Percentiles rank a stretch among this genome's conserved stretches.
Evolutionary conservation across 1,140 invertebrate species (phyloP).

Genomic region (Papilio helenus): DNA sequence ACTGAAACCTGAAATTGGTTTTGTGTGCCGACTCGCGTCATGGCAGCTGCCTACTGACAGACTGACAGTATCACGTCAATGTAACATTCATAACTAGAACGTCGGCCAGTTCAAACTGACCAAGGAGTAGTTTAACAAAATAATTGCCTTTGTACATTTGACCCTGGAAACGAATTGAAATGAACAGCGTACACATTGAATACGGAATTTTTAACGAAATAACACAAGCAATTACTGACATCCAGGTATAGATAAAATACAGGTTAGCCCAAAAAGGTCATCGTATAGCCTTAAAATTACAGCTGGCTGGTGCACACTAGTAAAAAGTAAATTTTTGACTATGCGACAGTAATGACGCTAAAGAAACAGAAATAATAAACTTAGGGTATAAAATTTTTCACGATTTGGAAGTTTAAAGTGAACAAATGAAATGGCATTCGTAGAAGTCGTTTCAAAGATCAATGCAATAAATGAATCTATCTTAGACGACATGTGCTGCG

Average conservation of each 20-base stretch:
- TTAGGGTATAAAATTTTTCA: neutral
- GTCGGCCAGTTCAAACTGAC: constrained; percentile 43
- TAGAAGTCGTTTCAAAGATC: constrained; percentile 61
- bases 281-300: neutral
- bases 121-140: constrained; percentile 47
- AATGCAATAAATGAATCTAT: constrained; percentile 65
- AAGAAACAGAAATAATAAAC: neutral
- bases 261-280: neutral
- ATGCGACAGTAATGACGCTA: neutral
- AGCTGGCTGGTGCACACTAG: neutral
- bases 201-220: neutral
- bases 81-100: constrained; percentile 68
- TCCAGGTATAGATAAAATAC: neutral
- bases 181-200: constrained; percentile 5
- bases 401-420: neutral
- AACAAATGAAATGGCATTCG: constrained; percentile 55
- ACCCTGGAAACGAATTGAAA: constrained; percentile 49
- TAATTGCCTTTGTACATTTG: constrained; percentile 58
- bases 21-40: constrained; percentile 72
- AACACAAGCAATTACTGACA: too few species aligned
- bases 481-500: constrained; percentile 60
- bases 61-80: constrained; percentile 61
- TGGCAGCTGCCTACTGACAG: constrained; percentile 69
- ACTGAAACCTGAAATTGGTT: constrained; percentile 54
- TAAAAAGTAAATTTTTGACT: neutral